phyloP scores from a whole-genome alignment of 1,140 invertebrate genomes.

The Galendromus occidentalis region DNA sequence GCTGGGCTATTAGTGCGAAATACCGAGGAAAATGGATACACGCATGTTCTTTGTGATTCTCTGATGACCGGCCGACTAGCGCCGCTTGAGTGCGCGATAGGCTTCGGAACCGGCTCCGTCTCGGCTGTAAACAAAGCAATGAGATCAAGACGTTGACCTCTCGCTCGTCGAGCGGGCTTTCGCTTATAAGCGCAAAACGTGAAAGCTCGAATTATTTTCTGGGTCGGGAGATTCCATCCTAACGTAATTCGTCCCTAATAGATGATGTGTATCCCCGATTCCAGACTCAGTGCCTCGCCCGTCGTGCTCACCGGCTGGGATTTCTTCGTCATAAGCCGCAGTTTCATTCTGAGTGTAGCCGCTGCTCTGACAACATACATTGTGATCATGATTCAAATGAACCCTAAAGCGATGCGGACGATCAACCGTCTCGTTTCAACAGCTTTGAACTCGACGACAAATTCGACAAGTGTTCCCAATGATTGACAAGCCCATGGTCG shows the following conservation, averaged over 20 bases:
- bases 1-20: no score
- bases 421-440: slow-evolving; percentile 17
- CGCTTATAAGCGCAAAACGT: background rate
- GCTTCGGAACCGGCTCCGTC: no score
- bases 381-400: slow-evolving; percentile 20
- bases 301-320: slow-evolving; percentile 19
- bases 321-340: slow-evolving; percentile 19
- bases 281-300: slow-evolving; percentile 15
- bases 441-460: background rate
- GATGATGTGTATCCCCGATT: background rate
- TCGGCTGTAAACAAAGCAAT: no score
- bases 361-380: slow-evolving; percentile 19
- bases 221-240: background rate
- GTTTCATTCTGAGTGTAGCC: slow-evolving; percentile 19
- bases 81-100: no score
- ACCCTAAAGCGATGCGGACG: slow-evolving; percentile 19
- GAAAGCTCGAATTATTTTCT: background rate
- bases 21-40: no score
- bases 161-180: background rate
- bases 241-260: background rate
- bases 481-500: background rate
- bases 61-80: no score
- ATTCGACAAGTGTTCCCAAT: background rate
- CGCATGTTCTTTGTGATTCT: no score
- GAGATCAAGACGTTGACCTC: no score